Base-by-base conservation (phyloP, 2,797 vertebrate species). In the Sphenodon punctatus region DNA sequence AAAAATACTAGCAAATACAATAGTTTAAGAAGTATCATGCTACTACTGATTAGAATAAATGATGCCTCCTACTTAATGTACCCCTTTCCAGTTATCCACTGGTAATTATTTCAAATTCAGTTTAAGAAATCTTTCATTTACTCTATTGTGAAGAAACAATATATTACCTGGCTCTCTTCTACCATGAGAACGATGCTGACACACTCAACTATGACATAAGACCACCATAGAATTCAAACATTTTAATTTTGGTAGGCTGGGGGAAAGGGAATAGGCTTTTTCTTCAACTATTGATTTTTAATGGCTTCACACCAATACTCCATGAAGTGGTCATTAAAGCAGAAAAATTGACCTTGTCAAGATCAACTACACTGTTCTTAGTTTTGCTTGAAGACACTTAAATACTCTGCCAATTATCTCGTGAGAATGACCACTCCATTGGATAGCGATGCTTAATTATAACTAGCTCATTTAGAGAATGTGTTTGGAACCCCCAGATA, bases 281-380 rank as follows among this genome's bases (percentile, higher is more conserved):
- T 19, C 22, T 34, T 53, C 56, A 17, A 58, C 43, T 22, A 74
- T 53, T 39, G 9, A 9, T 39, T 65, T 56, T 36, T 49, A 87
- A 69, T 7, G 4, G 48, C 27, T 42, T 42, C 0, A 6, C 49
- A 53, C 6, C 23, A 36, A 8, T 27, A 32, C n/a, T 75, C 30
- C 16, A 38, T 1, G 4, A 63, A 56, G 20, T 45, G 4, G 10
- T 27, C 7, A 64, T 46, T 82, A 64, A 66, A 68, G 78, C 39
- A 4, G 53, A n/a, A 8, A 15, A 56, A 60, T 20, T 66, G 42
- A 59, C 43, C 16, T 53, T 78, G 22, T 23, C 46, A 30, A 86
- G 17, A 82, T 70, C 39, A 71, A 20, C 12, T 55, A 53, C 42
- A n/a, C n/a, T n/a, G n/a, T n/a, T 64, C n/a, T 85, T 19, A 58